A percentile compares a stretch with the other conserved stretches of the same genome.
Conservation (phyloP, 1,140 invertebrate species). For the Zaprionus camerounensis region DNA sequence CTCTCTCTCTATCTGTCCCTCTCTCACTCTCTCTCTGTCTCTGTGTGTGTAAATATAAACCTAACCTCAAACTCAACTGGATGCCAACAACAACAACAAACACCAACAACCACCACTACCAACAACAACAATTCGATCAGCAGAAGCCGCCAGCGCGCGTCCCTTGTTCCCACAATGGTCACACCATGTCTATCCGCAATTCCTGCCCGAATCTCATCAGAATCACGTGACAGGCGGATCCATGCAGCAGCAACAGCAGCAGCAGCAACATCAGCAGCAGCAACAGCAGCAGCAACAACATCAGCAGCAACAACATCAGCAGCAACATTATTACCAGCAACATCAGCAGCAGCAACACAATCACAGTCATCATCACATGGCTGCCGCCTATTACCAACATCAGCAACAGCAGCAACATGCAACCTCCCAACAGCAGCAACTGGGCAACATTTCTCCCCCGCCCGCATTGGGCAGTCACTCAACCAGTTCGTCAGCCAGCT, state of each 20-base stretch:
- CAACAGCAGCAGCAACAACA: constrained; percentile 74
- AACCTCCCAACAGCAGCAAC: constrained; percentile 46
- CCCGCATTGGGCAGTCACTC: constrained; percentile 66
- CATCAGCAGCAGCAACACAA: constrained; percentile 68
- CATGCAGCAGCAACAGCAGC: constrained; percentile 85
- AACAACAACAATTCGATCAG: constrained; percentile 29
- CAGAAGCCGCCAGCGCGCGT: constrained; percentile 85
- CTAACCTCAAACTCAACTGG: constrained; percentile 6
- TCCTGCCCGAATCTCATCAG: constrained; percentile 93
- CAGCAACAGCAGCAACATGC: constrained; percentile 61
- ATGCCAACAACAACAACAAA: constrained; percentile 26
- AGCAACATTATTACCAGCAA: constrained; percentile 57
- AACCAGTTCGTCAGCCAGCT: constrained; percentile 80
- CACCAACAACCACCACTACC: constrained; percentile 25
- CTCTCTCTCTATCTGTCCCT: not conserved
- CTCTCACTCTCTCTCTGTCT: not conserved
- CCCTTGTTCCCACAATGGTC: constrained; percentile 96
- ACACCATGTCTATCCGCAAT: constrained; percentile 96
- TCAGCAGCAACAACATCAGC: constrained; percentile 59
- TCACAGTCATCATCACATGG: constrained; percentile 70
- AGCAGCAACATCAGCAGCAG: too few species aligned
- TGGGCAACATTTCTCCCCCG: constrained; percentile 71
- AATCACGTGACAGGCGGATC: constrained; percentile 87
- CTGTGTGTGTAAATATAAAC: constrained; percentile 18
- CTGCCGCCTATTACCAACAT: constrained; percentile 64